Conservation (phyloP, 2,888 invertebrate genomes). For the Patella depressa region DNA sequence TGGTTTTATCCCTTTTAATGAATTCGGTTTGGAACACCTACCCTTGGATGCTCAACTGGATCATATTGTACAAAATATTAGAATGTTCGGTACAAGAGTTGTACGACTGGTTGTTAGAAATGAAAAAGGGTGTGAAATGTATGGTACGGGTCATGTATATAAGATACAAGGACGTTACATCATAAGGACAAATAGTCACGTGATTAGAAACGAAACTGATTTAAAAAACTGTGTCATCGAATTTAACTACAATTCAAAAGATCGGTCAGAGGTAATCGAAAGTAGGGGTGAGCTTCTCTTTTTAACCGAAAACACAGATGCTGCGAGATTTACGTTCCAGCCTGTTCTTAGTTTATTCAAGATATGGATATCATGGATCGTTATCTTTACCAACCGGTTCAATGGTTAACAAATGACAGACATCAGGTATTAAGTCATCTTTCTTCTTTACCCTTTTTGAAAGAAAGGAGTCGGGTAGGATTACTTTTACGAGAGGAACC, state of each 20-base stretch:
- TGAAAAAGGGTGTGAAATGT: too few relatives aligned
- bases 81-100: too few relatives aligned
- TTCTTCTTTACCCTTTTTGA: not conserved
- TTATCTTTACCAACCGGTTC: not conserved
- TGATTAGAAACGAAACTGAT: not conserved
- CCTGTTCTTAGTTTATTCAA: not conserved
- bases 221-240: not conserved
- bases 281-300: not conserved
- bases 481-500: too few relatives aligned
- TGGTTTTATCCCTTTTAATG: conserved; percentile 2
- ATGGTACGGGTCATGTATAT: not conserved
- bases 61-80: too few relatives aligned
- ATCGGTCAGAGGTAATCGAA: not conserved
- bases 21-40: not conserved
- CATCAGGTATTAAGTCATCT: not conserved
- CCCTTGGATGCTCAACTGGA: not conserved
- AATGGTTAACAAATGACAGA: not conserved
- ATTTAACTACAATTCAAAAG: not conserved
- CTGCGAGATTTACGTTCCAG: not conserved
- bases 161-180: not conserved
- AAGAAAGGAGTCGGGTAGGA: not conserved
- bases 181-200: not conserved
- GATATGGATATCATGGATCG: not conserved
- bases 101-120: too few relatives aligned
- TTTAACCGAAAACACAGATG: not conserved